phyloP scores from a whole-genome alignment of 2,113 vertebrate genomes.

The Menura novaehollandiae region DNA sequence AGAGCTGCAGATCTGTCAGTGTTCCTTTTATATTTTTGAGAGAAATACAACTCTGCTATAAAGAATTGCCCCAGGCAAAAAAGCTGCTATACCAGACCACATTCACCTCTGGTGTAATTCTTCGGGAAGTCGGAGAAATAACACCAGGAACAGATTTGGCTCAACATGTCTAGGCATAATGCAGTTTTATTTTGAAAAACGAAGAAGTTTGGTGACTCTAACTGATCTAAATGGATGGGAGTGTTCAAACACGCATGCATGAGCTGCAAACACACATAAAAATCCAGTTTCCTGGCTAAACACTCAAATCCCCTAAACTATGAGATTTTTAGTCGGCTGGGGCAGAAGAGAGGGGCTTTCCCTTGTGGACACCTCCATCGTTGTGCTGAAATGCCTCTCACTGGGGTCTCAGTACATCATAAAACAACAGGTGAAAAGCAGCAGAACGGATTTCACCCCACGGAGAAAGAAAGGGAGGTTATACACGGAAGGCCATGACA shows the following conservation, averaged over 20 bases:
- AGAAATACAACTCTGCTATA: slow-evolving; percentile 56
- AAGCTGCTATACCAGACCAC: slow-evolving; percentile 42
- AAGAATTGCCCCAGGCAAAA: slow-evolving; percentile 56
- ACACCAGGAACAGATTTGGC: slow-evolving; percentile 49
- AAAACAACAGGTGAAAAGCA: background rate
- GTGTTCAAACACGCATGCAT: background rate
- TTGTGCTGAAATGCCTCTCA: rapidly evolving
- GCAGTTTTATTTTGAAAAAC: slow-evolving; percentile 37
- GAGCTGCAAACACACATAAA: background rate
- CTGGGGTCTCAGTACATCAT: rapidly evolving
- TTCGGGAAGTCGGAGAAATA: background rate
- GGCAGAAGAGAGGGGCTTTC: background rate
- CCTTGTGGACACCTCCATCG: background rate
- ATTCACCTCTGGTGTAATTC: slow-evolving; percentile 54
- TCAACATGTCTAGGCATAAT: slow-evolving; percentile 47
- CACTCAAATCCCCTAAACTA: background rate
- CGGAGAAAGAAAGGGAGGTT: rapidly evolving
- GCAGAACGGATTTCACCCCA: background rate
- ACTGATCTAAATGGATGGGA: background rate
- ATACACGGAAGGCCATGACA: background rate
- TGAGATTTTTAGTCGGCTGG: background rate
- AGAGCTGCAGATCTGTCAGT: slow-evolving; percentile 57
- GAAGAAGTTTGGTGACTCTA: background rate
- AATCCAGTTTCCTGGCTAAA: background rate
- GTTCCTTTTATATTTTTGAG: slow-evolving; percentile 56